phyloP scores from a whole-genome alignment of 2,888 invertebrate genomes.

The Didymodactylos carnosus region DNA sequence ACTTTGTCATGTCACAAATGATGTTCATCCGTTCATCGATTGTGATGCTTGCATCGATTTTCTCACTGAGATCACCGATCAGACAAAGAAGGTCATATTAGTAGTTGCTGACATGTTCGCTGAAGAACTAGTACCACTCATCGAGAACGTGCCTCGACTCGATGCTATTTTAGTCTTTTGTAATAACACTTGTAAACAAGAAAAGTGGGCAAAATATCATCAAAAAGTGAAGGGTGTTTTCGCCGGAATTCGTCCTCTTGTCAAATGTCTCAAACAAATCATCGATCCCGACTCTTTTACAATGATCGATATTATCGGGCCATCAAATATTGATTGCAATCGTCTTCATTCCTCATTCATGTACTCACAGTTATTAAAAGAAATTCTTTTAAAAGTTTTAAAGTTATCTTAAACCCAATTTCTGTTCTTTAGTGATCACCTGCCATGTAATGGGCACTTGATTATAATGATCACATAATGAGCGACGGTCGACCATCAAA shows the following conservation, averaged over 20 bases:
- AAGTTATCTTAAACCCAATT: no score
- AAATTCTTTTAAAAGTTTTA: no score
- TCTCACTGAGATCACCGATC: background rate
- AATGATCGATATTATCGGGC: background rate
- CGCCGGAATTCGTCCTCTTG: background rate
- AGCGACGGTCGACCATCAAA: no score
- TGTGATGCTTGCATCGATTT: background rate
- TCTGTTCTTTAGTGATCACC: no score
- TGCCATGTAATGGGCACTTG: no score
- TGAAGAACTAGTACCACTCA: background rate
- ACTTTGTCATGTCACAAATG: background rate
- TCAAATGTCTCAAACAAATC: background rate
- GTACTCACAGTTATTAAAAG: background rate
- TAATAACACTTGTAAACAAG: background rate
- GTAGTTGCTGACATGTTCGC: background rate
- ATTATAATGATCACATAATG: no score
- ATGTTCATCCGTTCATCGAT: background rate
- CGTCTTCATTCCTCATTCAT: background rate
- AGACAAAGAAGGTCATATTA: background rate
- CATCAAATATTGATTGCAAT: background rate
- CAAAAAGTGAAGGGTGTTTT: background rate
- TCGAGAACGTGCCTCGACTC: background rate
- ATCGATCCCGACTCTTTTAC: background rate
- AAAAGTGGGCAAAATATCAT: background rate
- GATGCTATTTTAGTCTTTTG: background rate